phyloP scores from a whole-genome alignment of 2,888 invertebrate genomes.

The Sinohyriopsis cumingii region DNA sequence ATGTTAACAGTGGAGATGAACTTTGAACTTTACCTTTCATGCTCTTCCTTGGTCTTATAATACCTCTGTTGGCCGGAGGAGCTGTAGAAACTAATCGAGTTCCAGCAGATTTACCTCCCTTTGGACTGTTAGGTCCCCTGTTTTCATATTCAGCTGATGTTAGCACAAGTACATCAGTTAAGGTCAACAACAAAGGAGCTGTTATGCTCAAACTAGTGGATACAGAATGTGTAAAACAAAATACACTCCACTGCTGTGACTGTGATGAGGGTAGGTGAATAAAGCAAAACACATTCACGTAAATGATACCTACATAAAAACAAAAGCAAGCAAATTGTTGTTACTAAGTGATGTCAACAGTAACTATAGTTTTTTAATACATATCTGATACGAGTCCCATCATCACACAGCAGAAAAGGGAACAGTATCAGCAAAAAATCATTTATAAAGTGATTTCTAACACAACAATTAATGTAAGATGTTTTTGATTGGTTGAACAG shows the following conservation, averaged over 20 bases:
- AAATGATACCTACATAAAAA: no score
- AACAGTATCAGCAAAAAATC: no score
- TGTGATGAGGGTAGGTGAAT: no score
- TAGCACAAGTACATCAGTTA: constrained; percentile 57
- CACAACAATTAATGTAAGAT: no score
- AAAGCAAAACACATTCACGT: no score
- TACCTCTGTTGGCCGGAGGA: constrained; percentile 64
- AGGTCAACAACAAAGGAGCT: constrained; percentile 34
- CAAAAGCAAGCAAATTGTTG: no score
- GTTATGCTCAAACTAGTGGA: not conserved
- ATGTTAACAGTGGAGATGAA: no score
- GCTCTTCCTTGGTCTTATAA: constrained; percentile 63
- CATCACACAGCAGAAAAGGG: not conserved
- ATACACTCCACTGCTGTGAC: not conserved
- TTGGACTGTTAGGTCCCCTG: constrained; percentile 43
- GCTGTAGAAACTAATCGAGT: constrained; percentile 59
- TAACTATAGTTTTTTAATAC: no score
- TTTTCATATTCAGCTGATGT: constrained; percentile 66
- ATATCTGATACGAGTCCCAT: not conserved
- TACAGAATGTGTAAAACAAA: not conserved
- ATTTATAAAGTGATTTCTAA: no score
- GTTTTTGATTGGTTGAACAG: no score
- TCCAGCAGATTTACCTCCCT: constrained; percentile 55
- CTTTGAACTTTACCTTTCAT: constrained; percentile 26
- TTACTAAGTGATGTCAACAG: no score